Conservation (phyloP, 1,140 invertebrate species). For the Scaptomyza graminum region DNA sequence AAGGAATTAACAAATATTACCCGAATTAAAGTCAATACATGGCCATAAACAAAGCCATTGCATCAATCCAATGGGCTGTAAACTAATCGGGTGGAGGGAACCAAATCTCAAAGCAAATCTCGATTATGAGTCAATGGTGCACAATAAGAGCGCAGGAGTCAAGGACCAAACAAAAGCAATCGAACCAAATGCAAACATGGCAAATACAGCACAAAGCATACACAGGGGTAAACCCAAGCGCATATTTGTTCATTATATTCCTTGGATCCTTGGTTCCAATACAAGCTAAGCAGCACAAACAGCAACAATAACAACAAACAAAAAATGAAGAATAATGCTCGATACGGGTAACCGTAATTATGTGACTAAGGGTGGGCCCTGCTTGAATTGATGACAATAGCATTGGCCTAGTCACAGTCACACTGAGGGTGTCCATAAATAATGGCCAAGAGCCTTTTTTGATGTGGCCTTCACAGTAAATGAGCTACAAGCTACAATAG, state of each 20-base stretch:
- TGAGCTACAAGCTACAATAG: constrained; percentile 43
- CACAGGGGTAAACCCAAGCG: constrained; percentile 15
- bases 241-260: constrained; percentile 35
- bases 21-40: constrained; percentile 30
- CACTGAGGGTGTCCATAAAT: constrained; percentile 27
- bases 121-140: constrained; percentile 46
- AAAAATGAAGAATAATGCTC: constrained; percentile 13
- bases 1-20: constrained; percentile 54
- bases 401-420: constrained; percentile 40
- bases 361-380: constrained; percentile 23
- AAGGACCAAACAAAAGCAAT: constrained; percentile 38
- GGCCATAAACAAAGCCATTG: constrained; percentile 10
- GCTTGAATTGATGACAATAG: constrained; percentile 54
- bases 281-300: constrained; percentile 24
- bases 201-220: constrained; percentile 22
- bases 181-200: constrained; percentile 32
- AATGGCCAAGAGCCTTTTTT: constrained; percentile 32
- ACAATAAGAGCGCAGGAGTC: constrained; percentile 30
- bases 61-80: constrained; percentile 18
- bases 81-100: constrained; percentile 12
- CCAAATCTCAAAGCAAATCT: constrained; percentile 32
- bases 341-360: constrained; percentile 51
- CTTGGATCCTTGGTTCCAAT: constrained; percentile 16
- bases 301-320: neutral
- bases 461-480: constrained; percentile 58